Evolutionary conservation across 2,888 invertebrate species (phyloP).

Genomic region (Labia minor): DNA sequence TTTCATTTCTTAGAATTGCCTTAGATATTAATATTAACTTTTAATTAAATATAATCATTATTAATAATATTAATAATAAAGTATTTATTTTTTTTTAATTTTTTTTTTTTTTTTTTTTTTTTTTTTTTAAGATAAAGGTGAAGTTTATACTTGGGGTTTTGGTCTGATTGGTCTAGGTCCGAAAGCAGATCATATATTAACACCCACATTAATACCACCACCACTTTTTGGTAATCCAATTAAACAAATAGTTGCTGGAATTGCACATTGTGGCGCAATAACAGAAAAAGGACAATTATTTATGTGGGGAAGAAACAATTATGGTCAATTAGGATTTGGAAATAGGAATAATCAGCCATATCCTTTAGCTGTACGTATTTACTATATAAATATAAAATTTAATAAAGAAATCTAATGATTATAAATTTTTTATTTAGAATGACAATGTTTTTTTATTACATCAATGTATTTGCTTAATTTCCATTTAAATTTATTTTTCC

Average conservation of each 20-base stretch:
- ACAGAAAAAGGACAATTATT: constrained; percentile 75
- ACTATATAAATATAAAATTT: neutral
- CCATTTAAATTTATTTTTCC: too few species aligned
- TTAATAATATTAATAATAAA: too few species aligned
- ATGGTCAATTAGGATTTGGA: constrained; percentile 75
- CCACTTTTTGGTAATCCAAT: constrained; percentile 71
- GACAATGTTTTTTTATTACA: too few species aligned
- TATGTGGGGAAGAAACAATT: constrained; percentile 83
- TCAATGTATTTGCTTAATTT: too few species aligned
- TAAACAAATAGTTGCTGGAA: constrained; percentile 55
- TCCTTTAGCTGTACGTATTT: constrained; percentile 57
- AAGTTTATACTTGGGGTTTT: constrained; percentile 88
- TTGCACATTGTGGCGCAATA: constrained; percentile 68
- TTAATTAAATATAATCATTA: too few species aligned
- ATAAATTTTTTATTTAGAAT: too few species aligned
- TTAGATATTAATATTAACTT: too few species aligned
- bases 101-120: constrained; percentile 23
- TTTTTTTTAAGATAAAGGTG: constrained; percentile 67
- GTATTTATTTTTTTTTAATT: constrained; percentile 17
- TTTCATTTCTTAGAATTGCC: too few species aligned
- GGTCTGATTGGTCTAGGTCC: constrained; percentile 88
- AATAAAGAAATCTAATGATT: too few species aligned
- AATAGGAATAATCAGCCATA: constrained; percentile 72
- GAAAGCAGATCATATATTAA: constrained; percentile 48
- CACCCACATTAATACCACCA: constrained; percentile 64